Percentiles rank a stretch among this genome's conserved stretches.
phyloP scores from a whole-genome alignment of 2,797 vertebrate genomes.

The Otolemur crassicaudatus region DNA sequence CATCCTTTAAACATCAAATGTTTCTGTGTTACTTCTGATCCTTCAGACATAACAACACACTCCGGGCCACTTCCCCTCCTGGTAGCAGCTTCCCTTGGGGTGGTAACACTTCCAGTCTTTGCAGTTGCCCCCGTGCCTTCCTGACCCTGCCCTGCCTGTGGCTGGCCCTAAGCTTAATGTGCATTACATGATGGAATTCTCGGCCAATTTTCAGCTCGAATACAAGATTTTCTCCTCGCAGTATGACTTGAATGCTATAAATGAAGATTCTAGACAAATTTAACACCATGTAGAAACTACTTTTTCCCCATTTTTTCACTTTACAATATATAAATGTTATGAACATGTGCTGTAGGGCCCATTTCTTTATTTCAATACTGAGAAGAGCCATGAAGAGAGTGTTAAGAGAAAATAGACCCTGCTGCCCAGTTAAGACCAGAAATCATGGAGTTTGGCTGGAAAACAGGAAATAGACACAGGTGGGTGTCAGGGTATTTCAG shows the following conservation, averaged over 20 bases:
- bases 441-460: background rate
- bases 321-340: background rate
- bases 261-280: background rate
- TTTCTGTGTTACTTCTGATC: background rate
- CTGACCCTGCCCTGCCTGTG: background rate
- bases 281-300: background rate
- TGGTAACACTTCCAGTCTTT: background rate
- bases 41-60: too few relatives aligned
- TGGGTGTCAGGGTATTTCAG: slow-evolving; percentile 49
- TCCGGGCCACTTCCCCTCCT: background rate
- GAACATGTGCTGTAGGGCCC: background rate
- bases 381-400: background rate
- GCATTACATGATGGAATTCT: rapidly evolving
- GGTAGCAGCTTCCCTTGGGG: rapidly evolving
- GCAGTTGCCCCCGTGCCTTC: background rate
- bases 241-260: background rate
- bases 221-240: background rate
- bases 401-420: background rate
- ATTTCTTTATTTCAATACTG: background rate
- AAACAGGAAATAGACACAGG: slow-evolving; percentile 61
- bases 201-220: background rate
- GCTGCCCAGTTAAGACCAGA: background rate
- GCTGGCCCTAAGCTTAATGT: background rate
- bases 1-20: background rate
- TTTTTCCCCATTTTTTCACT: background rate